These are phyloP conservation scores for Thecocarcelia acutangulata DNA, from an alignment of 2,888 invertebrate species.

Conservation along the genomic window DNA sequence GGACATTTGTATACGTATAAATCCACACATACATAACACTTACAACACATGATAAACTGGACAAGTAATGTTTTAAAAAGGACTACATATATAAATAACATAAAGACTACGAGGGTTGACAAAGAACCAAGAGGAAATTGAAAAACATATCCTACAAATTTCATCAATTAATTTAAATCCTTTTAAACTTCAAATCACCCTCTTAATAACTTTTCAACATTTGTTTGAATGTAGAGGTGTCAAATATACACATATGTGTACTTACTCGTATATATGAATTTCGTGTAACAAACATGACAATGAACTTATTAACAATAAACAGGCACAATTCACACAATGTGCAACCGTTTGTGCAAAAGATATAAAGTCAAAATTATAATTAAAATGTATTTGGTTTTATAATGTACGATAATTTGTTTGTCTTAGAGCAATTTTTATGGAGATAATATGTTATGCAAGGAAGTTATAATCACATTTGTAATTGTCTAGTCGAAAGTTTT, in stretches of 20 bases:
- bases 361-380: conserved; percentile 23
- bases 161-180: too few relatives aligned
- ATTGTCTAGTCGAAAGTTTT: conserved; percentile 20
- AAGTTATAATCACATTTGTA: conserved; percentile 18
- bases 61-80: conserved; percentile 18
- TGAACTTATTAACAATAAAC: conserved; percentile 41
- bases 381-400: background rate
- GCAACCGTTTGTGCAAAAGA: background rate
- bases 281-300: conserved; percentile 39
- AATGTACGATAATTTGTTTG: background rate
- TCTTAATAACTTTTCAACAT: too few relatives aligned
- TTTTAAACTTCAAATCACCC: too few relatives aligned
- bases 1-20: background rate
- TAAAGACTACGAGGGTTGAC: background rate
- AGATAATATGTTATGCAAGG: conserved; percentile 25
- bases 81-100: background rate
- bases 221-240: too few relatives aligned
- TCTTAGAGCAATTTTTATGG: conserved; percentile 1
- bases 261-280: too few relatives aligned
- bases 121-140: too few relatives aligned
- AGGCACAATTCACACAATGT: background rate
- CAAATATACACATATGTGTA: too few relatives aligned
- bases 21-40: background rate
- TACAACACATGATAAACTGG: conserved; percentile 17
- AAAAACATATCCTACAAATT: too few relatives aligned